Percentiles rank a stretch among this genome's conserved stretches.
phyloP scores from a whole-genome alignment of 2,113 vertebrate genomes.

The Alosa alosa region DNA sequence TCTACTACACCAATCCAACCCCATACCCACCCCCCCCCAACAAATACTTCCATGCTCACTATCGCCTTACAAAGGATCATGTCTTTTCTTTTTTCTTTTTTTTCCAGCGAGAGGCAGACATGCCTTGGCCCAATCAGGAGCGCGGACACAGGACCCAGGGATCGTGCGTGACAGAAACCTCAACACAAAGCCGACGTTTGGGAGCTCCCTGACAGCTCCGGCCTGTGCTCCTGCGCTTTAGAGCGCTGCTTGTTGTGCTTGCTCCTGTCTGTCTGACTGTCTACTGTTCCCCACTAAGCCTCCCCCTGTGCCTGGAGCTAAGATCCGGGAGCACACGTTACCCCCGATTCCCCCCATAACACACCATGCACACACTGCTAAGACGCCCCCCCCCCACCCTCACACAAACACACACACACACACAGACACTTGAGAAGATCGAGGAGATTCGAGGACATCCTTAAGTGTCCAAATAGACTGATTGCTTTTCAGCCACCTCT shows the following conservation, averaged over 20 bases:
- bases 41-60: not conserved
- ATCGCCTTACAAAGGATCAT: constrained; percentile 11
- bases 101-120: not conserved
- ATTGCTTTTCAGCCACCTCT: constrained; percentile 58
- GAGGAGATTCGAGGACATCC: constrained; percentile 50
- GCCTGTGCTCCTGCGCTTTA: not conserved
- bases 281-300: constrained; percentile 23
- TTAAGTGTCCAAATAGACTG: constrained; percentile 55
- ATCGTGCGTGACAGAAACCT: not conserved
- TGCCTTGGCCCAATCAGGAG: not conserved
- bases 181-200: not conserved
- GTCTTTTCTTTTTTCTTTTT: not conserved
- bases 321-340: not conserved
- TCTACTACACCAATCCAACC: not conserved
- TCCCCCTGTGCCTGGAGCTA: not conserved
- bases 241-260: not conserved
- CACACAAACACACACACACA: not conserved
- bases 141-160: not conserved
- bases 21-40: not conserved
- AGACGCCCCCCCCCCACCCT: not conserved
- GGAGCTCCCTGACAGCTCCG: not conserved
- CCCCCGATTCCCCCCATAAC: not conserved
- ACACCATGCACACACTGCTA: not conserved
- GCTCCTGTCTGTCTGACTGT: not conserved
- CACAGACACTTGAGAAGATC: not conserved